A percentile compares a stretch with the other conserved stretches of the same genome.
These are phyloP conservation scores for Ibycter americanus DNA, from an alignment of 2,797 vertebrate genomes.

Conservation along the genomic window DNA sequence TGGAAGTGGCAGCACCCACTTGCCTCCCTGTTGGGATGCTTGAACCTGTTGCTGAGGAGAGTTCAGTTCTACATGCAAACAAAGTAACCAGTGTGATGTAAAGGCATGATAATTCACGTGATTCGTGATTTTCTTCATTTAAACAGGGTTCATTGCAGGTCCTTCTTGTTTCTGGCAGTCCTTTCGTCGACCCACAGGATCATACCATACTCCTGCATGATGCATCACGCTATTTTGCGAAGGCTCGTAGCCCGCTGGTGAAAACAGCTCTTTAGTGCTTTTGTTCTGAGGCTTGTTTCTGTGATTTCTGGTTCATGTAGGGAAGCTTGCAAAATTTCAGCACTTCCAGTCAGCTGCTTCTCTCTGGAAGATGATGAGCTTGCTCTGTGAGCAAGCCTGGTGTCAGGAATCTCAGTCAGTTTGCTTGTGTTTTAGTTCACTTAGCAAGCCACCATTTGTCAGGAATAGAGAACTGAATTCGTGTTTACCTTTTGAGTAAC, in stretches of 20 bases:
- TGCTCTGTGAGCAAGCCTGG: neutral
- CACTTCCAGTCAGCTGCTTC: neutral
- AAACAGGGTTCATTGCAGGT: neutral
- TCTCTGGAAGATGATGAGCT: neutral
- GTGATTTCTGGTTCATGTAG: neutral
- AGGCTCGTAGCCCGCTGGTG: neutral
- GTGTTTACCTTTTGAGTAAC: neutral
- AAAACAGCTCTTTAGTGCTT: neutral
- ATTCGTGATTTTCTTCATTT: neutral
- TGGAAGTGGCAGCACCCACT: neutral
- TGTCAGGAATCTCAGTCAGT: neutral
- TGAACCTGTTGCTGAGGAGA: neutral
- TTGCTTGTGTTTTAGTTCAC: neutral
- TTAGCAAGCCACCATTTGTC: neutral
- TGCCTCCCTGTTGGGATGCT: neutral
- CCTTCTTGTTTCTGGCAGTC: neutral
- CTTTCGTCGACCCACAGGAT: neutral
- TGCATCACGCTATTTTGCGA: neutral
- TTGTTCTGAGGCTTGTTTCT: neutral
- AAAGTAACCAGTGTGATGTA: neutral
- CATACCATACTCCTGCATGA: rapidly evolving
- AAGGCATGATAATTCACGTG: neutral
- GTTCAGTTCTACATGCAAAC: rapidly evolving
- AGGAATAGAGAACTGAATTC: neutral
- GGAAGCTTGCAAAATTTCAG: neutral